phyloP scores from a whole-genome alignment of 2,797 vertebrate genomes.

The Yasuhikotakia modesta region DNA sequence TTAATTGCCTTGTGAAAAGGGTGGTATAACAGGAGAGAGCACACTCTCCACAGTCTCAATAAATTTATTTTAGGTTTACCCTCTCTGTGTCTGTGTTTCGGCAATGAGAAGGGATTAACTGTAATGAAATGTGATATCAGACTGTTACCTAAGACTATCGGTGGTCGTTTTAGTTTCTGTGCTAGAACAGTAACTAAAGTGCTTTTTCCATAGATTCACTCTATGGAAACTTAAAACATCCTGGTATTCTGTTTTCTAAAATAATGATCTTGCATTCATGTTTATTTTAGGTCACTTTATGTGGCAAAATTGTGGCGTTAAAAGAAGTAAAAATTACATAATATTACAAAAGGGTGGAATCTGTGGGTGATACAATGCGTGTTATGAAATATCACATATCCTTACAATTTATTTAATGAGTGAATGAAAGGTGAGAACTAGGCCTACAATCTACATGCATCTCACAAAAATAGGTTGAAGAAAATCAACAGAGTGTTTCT shows the following conservation, averaged over 20 bases:
- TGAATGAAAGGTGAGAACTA: not conserved
- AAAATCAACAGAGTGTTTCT: not conserved
- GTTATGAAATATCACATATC: not conserved
- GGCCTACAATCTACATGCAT: not conserved
- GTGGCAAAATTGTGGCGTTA: no score
- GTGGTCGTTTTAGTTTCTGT: not conserved
- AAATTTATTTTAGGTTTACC: conserved; percentile 89
- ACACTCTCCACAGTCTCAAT: conserved; percentile 68
- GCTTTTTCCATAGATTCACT: not conserved
- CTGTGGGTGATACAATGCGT: not conserved
- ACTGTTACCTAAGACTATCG: not conserved
- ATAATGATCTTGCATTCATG: not conserved
- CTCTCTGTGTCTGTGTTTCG: conserved; percentile 44
- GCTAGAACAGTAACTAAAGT: not conserved
- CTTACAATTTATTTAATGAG: no score
- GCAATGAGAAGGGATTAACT: not conserved
- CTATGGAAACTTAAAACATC: not conserved
- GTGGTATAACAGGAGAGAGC: conserved; percentile 69
- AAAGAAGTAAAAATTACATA: no score
- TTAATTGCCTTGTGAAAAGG: conserved; percentile 79
- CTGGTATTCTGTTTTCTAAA: not conserved
- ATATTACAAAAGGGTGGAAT: no score
- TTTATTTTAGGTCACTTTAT: no score
- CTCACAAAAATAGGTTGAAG: not conserved
- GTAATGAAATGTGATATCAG: conserved; percentile 2